These are phyloP conservation scores for Drosophila merina DNA, from an alignment of 2,888 invertebrate species.

Conservation along the genomic window DNA sequence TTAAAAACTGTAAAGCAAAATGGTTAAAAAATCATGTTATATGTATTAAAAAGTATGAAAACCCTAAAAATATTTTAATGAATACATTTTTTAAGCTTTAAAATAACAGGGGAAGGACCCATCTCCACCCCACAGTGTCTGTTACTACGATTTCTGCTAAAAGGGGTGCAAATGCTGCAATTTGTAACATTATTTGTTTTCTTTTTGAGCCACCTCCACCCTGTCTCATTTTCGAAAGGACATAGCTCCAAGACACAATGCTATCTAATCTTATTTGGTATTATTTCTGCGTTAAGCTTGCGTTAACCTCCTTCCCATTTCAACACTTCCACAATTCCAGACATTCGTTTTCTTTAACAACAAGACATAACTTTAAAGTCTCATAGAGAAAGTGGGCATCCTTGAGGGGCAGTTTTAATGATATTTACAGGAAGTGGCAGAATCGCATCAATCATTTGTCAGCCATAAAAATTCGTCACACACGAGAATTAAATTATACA, in stretches of 20 bases:
- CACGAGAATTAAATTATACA: conserved; percentile 70
- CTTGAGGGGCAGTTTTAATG: conserved; percentile 61
- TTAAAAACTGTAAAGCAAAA: not conserved
- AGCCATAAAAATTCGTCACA: conserved; percentile 81
- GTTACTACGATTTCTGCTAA: conserved; percentile 21
- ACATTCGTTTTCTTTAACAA: conserved; percentile 44
- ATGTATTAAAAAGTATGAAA: not conserved
- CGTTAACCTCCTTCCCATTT: conserved; percentile 47
- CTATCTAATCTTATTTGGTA: conserved; percentile 80
- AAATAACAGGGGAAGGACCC: not conserved
- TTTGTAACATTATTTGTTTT: conserved; percentile 74
- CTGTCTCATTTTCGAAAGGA: conserved; percentile 13
- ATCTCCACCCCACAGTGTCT: conserved; percentile 43
- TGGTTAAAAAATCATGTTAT: not conserved
- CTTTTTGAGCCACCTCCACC: conserved; percentile 31
- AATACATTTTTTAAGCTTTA: not conserved
- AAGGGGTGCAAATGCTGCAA: conserved; percentile 80
- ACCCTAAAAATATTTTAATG: not conserved
- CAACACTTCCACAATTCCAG: conserved; percentile 52
- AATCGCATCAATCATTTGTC: conserved; percentile 80
- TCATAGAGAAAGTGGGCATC: conserved; percentile 10
- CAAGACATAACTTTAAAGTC: conserved; percentile 54
- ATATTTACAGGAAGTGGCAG: conserved; percentile 74
- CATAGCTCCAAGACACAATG: conserved; percentile 64
- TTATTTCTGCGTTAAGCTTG: conserved; percentile 79